phyloP scores from a whole-genome alignment of 1,140 invertebrate species.

The Drosophila leontia region DNA sequence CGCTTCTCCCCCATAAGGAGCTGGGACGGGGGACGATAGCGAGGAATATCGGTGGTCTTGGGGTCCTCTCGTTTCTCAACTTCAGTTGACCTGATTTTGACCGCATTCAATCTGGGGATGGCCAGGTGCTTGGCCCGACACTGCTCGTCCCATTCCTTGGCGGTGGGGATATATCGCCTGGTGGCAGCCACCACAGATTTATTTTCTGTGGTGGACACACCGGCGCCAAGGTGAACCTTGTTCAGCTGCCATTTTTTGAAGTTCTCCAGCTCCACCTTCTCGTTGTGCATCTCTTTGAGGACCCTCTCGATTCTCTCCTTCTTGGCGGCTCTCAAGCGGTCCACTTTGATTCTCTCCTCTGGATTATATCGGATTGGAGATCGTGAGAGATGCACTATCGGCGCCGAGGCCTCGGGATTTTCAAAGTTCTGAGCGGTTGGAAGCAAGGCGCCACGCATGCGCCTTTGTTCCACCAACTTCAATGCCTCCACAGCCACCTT shows the following conservation, averaged over 20 bases:
- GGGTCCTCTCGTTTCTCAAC: background rate
- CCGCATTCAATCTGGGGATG: background rate
- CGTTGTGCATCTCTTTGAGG: constrained; percentile 53
- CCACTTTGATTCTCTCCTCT: constrained; percentile 48
- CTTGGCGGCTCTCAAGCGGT: constrained; percentile 44
- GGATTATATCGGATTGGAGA: constrained; percentile 37
- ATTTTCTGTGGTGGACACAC: background rate
- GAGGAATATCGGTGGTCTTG: background rate
- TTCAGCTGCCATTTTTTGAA: background rate
- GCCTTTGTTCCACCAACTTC: constrained; percentile 60
- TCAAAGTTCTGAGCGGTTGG: background rate
- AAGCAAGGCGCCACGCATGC: constrained; percentile 25
- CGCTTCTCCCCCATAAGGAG: constrained; percentile 7
- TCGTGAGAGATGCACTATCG: constrained; percentile 43
- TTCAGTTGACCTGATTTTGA: background rate
- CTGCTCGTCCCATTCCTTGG: constrained; percentile 68
- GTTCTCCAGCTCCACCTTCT: background rate
- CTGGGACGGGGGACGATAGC: constrained; percentile 13
- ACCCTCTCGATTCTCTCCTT: constrained; percentile 57
- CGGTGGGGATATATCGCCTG: constrained; percentile 64
- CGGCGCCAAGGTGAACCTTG: background rate
- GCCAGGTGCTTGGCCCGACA: constrained; percentile 29
- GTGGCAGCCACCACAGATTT: background rate
- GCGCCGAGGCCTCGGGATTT: background rate
- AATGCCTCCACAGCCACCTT: constrained; percentile 63